Evolutionary conservation across 2,113 vertebrate species (phyloP).

Genomic region (Lampris incognitus): DNA sequence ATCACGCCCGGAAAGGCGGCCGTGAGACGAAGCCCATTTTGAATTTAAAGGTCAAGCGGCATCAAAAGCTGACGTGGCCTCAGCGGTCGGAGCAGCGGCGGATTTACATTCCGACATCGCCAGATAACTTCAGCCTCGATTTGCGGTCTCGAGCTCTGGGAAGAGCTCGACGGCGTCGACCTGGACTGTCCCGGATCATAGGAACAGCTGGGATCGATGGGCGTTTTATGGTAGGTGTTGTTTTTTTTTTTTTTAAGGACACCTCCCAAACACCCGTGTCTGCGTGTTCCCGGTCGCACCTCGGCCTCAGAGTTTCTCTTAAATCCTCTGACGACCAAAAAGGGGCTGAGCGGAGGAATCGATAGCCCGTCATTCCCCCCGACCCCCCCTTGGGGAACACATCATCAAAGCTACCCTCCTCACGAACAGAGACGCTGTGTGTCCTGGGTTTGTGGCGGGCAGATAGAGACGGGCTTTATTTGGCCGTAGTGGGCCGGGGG

Average conservation of each 20-base stretch:
- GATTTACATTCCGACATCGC: not conserved
- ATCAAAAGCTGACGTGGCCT: not conserved
- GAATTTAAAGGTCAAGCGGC: not conserved
- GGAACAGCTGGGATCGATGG: not conserved
- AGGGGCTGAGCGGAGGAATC: slow-evolving; percentile 45
- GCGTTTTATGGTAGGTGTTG: not conserved
- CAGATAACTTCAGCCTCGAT: not conserved
- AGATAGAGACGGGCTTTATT: slow-evolving; percentile 24
- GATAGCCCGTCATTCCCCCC: slow-evolving; percentile 39
- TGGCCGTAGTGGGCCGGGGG: slow-evolving; percentile 25
- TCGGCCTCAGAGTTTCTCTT: slow-evolving; percentile 22
- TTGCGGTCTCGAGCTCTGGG: not conserved
- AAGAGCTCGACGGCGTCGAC: not conserved
- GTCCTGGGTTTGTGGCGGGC: slow-evolving; percentile 2
- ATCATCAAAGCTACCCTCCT: slow-evolving; percentile 33
- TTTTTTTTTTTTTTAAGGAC: not conserved
- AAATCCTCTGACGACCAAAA: slow-evolving; percentile 41
- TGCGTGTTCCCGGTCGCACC: slow-evolving; percentile 7
- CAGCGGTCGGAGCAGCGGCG: not conserved
- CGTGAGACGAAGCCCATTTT: not conserved
- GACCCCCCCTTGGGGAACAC: not conserved
- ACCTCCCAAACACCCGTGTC: slow-evolving; percentile 11
- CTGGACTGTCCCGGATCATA: slow-evolving; percentile 3
- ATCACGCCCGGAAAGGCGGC: not conserved
- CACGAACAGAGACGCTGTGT: slow-evolving; percentile 4